Conservation (phyloP, 2,888 invertebrate species). For the Ypsolopha scabrella region DNA sequence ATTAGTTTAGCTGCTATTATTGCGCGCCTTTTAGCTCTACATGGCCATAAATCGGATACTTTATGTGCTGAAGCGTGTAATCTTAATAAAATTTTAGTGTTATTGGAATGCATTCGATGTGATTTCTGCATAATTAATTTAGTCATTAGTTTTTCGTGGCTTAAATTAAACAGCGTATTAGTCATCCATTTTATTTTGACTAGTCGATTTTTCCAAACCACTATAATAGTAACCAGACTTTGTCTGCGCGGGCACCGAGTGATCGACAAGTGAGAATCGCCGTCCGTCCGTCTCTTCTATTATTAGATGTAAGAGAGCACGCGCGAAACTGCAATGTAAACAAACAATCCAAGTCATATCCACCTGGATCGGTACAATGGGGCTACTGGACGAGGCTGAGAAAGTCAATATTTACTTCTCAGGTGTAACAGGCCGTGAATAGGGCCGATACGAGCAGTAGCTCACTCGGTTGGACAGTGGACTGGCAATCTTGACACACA, state of each 20-base stretch:
- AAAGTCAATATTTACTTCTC: background rate
- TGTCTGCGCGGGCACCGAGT: conserved; percentile 28
- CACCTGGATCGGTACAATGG: conserved; percentile 28
- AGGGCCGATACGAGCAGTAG: no score
- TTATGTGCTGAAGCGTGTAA: background rate
- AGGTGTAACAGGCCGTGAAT: no score
- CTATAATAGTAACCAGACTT: conserved; percentile 45
- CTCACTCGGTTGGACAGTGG: no score
- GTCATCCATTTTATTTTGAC: background rate
- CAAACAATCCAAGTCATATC: conserved; percentile 45
- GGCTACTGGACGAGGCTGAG: background rate
- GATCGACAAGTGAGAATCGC: conserved; percentile 53
- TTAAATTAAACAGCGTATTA: background rate
- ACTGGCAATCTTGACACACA: no score
- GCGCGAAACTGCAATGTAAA: conserved; percentile 62
- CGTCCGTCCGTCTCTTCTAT: conserved; percentile 31
- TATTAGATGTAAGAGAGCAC: conserved; percentile 38
- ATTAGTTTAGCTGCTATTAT: conserved; percentile 30
- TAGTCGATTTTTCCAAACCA: conserved; percentile 19
- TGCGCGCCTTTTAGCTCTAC: background rate
- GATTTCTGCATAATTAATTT: background rate
- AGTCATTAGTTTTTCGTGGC: background rate
- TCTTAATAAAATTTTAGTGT: no score
- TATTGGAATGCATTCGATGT: background rate
- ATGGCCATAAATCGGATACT: background rate